Base-by-base conservation (phyloP, 2,888 invertebrate species). In the Palloptera scutellata region DNA sequence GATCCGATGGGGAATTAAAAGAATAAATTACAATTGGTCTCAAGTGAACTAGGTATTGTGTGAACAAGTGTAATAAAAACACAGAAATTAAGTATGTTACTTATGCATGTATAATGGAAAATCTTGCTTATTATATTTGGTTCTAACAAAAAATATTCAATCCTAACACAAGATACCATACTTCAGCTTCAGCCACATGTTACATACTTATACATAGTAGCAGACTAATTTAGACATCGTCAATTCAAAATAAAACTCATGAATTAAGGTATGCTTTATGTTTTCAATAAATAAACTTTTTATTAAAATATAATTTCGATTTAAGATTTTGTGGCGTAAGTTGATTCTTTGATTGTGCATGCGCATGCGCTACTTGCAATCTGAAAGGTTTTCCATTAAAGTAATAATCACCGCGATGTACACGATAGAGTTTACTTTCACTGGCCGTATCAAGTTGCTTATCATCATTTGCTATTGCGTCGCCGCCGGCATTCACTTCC, bases 251-350 rank as follows among this genome's bases (percentile, higher is more conserved):
- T 42, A 61, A 61, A 63, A 63, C 20, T 19, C 17, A 43, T 30
- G 1, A 51, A 52, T 61, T 42, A 53, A 30, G 11, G 4, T 19
- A 42, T 45, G n/a, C 41, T 41, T n/a, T 61, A 51, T 20, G 15
- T 63, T 12, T 61, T 81, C 79, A 83, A 80, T 81, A 83, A 78
- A 83, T 81, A 75, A 83, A 79, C 59, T 83, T 81, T 79, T 83
- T 82, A 81, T 83, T 82, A 66, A 81, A 82, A 73, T 80, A 83
- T 67, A 81, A 78, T 67, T 81, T 81, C 8, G 83, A 80, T 69
- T 80, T 81, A 51, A 83, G 78, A 78, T 83, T 83, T 69, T 74
- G 74, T 40, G 81, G 76, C 71, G 81, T 81, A 66, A 83, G 72
- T 68, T 74, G 74, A 57, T 74, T 67, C 62, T 76, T 73, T 58